Conservation (phyloP, 1,140 invertebrate genomes). For the Calliphora vicina region DNA sequence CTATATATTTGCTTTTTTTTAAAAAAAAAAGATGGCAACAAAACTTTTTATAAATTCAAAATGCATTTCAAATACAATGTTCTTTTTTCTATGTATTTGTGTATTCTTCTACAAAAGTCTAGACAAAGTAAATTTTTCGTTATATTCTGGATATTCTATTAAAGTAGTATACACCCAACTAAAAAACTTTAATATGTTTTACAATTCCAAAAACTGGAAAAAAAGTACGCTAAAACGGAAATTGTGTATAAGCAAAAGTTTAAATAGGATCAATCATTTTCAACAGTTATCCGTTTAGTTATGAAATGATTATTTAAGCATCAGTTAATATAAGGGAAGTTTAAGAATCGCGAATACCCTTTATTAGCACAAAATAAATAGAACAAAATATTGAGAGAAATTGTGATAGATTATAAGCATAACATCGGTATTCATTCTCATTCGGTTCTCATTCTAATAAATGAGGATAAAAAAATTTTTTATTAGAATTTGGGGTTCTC, state of each 20-base stretch:
- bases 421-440: too few species aligned
- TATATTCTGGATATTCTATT: neutral
- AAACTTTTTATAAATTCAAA: constrained; percentile 6
- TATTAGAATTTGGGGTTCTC: too few species aligned
- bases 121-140: neutral
- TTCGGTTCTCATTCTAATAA: too few species aligned
- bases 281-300: neutral
- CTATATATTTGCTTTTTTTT: neutral
- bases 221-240: neutral
- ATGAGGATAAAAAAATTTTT: too few species aligned
- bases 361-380: too few species aligned
- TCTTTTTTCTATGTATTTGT: neutral
- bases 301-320: neutral
- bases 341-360: too few species aligned
- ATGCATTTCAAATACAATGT: constrained; percentile 14
- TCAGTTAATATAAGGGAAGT: too few species aligned
- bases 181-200: neutral
- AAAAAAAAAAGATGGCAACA: neutral
- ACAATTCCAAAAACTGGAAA: neutral
- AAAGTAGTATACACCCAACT: neutral
- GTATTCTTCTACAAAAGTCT: neutral
- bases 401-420: too few species aligned
- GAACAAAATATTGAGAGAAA: too few species aligned
- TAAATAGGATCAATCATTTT: constrained; percentile 14
- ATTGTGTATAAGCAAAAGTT: neutral